Evolutionary conservation across 2,113 vertebrate species (phyloP).

Genomic region (Pterophyllum scalare): DNA sequence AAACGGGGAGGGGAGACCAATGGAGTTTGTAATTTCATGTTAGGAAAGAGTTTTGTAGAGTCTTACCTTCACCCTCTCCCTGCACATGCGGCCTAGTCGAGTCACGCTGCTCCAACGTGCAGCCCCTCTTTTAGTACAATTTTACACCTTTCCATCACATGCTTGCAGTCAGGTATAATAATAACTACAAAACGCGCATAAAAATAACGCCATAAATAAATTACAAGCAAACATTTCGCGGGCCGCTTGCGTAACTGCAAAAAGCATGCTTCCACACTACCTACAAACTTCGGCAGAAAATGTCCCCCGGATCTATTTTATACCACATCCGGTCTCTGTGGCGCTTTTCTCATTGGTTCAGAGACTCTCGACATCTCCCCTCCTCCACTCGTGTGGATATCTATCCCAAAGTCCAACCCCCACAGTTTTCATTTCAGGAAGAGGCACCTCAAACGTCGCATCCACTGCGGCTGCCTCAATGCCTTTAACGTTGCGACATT

Average conservation of each 20-base stretch:
- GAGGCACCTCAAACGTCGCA: conserved; percentile 37
- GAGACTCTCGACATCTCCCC: background rate
- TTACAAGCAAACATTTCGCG: fast-evolving
- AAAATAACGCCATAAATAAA: fast-evolving
- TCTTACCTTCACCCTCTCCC: conserved; percentile 1
- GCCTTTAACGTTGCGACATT: background rate
- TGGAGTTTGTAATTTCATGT: no score
- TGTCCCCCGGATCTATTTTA: conserved; percentile 58
- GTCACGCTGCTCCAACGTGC: background rate
- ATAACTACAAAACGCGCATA: fast-evolving
- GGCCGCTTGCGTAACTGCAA: fast-evolving
- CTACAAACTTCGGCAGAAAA: background rate
- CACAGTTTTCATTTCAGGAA: conserved; percentile 72
- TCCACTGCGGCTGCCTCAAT: background rate
- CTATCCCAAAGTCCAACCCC: conserved; percentile 67
- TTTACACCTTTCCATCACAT: background rate
- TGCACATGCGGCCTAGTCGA: conserved; percentile 11
- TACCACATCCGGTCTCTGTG: conserved; percentile 50
- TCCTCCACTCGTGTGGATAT: conserved; percentile 62
- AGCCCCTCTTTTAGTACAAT: background rate
- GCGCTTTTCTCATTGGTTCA: conserved; percentile 50
- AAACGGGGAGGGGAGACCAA: no score
- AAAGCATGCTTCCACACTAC: background rate
- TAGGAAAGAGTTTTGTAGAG: background rate
- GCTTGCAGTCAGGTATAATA: background rate